Conservation (phyloP, 2,113 vertebrate species). For the Jacana jacana region DNA sequence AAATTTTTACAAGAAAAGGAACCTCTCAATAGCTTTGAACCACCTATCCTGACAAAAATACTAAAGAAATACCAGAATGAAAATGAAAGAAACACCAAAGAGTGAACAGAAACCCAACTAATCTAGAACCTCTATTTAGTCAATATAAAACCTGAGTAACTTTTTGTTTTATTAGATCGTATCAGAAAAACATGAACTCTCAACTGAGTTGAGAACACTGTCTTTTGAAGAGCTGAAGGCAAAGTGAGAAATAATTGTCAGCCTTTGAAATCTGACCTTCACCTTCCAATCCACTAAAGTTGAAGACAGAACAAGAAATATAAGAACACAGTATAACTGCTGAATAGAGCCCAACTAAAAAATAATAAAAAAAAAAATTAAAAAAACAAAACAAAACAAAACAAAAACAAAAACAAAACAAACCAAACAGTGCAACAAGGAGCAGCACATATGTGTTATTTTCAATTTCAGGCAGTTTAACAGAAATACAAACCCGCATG, state of each 20-base stretch:
- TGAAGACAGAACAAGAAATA: background rate
- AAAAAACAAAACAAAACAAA: background rate
- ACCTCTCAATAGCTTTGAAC: background rate
- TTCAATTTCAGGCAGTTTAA: background rate
- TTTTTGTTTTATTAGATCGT: background rate
- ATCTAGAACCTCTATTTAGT: background rate
- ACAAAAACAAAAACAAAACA: too few species aligned
- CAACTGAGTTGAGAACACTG: background rate
- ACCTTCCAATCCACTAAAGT: background rate
- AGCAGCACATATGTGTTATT: background rate
- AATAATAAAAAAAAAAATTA: background rate
- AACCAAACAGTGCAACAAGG: background rate
- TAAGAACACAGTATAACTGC: background rate
- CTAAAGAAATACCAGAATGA: background rate
- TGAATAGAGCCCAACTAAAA: background rate
- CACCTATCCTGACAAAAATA: background rate
- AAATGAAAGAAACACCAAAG: background rate
- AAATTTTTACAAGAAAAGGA: background rate
- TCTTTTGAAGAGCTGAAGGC: background rate
- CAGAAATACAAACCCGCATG: background rate
- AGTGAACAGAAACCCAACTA: background rate
- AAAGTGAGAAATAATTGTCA: background rate
- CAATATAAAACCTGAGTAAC: background rate
- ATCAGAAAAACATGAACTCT: background rate
- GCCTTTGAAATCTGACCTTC: background rate